phyloP scores from a whole-genome alignment of 1,140 invertebrate species.

The Papilio helenus region DNA sequence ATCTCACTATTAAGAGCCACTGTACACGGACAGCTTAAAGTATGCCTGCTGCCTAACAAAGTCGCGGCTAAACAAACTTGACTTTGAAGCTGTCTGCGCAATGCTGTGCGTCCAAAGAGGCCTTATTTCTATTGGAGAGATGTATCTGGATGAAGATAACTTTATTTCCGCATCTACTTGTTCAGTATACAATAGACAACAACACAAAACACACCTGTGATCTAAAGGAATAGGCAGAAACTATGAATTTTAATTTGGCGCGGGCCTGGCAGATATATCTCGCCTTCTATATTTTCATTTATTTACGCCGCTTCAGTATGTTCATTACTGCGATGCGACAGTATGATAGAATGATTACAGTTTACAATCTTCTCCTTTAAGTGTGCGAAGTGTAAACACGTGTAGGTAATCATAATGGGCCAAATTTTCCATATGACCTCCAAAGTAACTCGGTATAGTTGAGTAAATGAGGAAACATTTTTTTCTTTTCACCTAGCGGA shows the following conservation, averaged over 20 bases:
- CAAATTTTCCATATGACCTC: conserved; percentile 6
- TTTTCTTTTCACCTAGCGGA: conserved; percentile 9
- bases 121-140: background rate
- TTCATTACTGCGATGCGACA: background rate
- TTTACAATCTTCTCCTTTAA: background rate
- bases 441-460: background rate
- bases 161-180: too few species aligned
- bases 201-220: too few species aligned
- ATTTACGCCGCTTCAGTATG: background rate
- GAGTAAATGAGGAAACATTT: conserved; percentile 25
- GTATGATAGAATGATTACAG: background rate
- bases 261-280: too few species aligned
- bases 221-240: too few species aligned
- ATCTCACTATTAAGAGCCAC: background rate
- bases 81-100: too few species aligned
- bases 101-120: background rate
- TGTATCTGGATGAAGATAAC: background rate
- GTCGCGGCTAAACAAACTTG: too few species aligned
- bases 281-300: too few species aligned
- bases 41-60: background rate
- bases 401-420: background rate
- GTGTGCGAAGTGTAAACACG: background rate
- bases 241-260: too few species aligned
- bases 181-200: too few species aligned
- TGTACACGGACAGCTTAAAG: background rate